Conservation (phyloP, 2,888 invertebrate genomes). For the Taphrorychus bicolor region DNA sequence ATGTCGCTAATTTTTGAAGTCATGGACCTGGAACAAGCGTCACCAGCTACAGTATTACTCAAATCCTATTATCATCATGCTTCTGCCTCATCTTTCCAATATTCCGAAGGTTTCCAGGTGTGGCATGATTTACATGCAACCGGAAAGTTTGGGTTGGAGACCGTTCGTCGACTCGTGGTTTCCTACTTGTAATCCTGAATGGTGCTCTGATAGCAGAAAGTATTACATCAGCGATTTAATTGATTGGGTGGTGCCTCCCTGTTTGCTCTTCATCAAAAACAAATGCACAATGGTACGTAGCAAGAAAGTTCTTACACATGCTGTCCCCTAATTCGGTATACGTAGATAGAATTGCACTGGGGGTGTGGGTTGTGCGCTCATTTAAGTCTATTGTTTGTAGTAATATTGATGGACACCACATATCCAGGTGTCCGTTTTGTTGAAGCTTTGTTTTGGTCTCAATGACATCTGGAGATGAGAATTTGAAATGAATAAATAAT, state of each 20-base stretch:
- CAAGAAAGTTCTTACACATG: not conserved
- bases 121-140: slow-evolving; percentile 92
- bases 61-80: no score
- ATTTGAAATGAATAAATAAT: no score
- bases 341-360: no score
- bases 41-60: slow-evolving; percentile 88
- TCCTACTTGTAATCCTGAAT: slow-evolving; percentile 67
- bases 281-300: slow-evolving; percentile 65
- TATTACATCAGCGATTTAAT: slow-evolving; percentile 69
- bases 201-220: slow-evolving; percentile 72
- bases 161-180: slow-evolving; percentile 86
- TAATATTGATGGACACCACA: no score
- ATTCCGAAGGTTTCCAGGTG: slow-evolving; percentile 75
- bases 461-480: no score
- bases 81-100: not conserved
- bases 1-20: slow-evolving; percentile 92
- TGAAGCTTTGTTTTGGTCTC: no score
- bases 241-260: slow-evolving; percentile 82
- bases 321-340: not conserved
- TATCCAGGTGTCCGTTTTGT: no score
- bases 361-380: no score
- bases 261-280: slow-evolving; percentile 74
- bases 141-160: slow-evolving; percentile 80
- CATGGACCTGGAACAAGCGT: slow-evolving; percentile 83
- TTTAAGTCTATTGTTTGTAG: no score